Evolutionary conservation across 2,797 vertebrate genomes (phyloP), one percentile per base, ranked within the genome.

Genomic region (Eidolon dupreanum): DNA sequence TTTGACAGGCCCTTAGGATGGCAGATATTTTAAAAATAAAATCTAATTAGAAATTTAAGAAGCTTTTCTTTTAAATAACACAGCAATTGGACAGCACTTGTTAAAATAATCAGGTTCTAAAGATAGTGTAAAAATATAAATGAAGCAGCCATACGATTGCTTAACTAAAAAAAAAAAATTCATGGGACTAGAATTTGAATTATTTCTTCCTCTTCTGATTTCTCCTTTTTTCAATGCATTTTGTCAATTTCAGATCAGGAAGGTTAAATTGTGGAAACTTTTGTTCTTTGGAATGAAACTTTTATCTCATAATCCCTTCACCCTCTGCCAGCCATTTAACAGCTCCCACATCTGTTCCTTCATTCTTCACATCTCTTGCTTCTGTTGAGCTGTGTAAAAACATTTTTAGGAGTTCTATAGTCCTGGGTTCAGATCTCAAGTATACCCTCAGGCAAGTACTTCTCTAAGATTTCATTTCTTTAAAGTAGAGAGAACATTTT

Each of bases 41-140:
- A 57, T 33, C 77, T 94, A 97, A 88, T 93, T 91, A 88, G 26
- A 91, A 66, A 68, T 82, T 3, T 68, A 91, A 93, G 43, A 68
- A 81, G 38, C 2, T 70, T 81, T 94, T 94, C 28, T 91, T 78
- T n/a, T 61, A 86, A 93, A 83, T 70, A 95, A 74, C 31, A 92
- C 31, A 51, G 46, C 43, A 91, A 83, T 31, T n/a, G 51, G 77
- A 43, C 19, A 95, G 63, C n/a, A 70, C 51, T 83, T 96, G 38
- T 91, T 89, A 91, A 89, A 96, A 89, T 70, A 74, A 93, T 65
- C 68, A 95, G 38, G 28, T 95, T 94, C 75, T 41, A 88, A 96
- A 46, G 38, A 78, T 10, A 55, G 43, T 68, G 7, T 59, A 83
- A 87, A 93, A 93, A 65, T 94, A 24, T 74, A 70, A 95, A 8